Evolutionary conservation across 2,888 invertebrate species (phyloP).

Genomic region (Perizoma flavofasciatum): DNA sequence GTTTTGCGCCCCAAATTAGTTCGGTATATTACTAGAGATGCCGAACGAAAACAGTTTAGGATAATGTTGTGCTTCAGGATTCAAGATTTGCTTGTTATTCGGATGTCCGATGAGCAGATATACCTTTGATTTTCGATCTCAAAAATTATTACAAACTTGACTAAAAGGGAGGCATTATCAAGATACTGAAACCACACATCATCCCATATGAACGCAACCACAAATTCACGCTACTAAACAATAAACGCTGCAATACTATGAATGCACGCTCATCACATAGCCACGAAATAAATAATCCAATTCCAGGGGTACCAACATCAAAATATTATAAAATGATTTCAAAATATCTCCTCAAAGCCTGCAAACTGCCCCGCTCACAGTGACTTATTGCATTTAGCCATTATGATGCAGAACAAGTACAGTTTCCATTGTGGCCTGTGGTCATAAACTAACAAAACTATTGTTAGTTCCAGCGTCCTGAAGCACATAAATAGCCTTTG

Average conservation of each 20-base stretch:
- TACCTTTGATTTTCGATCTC: no score
- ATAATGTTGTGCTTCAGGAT: conserved; percentile 19
- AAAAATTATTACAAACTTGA: no score
- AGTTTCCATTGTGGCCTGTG: conserved; percentile 55
- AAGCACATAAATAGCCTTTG: conserved; percentile 47
- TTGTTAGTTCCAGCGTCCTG: conserved; percentile 50
- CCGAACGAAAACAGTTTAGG: conserved; percentile 16
- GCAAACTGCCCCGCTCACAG: not conserved
- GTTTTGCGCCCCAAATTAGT: conserved; percentile 71
- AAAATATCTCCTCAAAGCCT: not conserved
- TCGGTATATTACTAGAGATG: conserved; percentile 53
- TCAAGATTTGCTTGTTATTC: not conserved
- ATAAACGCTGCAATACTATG: no score
- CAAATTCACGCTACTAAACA: no score
- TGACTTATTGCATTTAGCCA: conserved; percentile 31
- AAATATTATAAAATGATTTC: no score
- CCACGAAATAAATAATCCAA: no score
- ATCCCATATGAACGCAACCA: no score
- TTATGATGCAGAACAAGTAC: conserved; percentile 56
- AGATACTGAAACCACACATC: no score
- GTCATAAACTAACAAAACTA: conserved; percentile 60
- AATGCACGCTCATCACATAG: no score
- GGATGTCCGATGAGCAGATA: no score
- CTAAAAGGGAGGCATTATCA: no score
- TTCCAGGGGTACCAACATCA: no score